Percentiles rank a stretch among this genome's conserved stretches.
Conservation (phyloP, 2,113 vertebrate species). For the Mobula birostris region DNA sequence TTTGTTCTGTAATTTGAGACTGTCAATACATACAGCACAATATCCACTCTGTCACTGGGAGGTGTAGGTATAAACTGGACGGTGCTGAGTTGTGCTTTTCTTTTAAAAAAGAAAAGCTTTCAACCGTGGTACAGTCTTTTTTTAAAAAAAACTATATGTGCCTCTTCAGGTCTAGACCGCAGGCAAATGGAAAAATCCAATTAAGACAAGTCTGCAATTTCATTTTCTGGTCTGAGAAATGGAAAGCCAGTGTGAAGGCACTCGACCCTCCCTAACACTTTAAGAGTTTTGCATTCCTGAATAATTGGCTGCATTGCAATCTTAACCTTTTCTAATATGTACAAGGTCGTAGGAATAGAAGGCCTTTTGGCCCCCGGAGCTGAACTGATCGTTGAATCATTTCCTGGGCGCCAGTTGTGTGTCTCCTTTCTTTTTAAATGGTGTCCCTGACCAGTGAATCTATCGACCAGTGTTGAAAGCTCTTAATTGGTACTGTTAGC, state of each 20-base stretch:
- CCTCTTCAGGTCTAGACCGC: not conserved
- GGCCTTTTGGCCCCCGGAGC: not conserved
- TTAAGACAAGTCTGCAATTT: not conserved
- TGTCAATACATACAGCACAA: no score
- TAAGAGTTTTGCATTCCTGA: no score
- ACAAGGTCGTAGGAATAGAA: not conserved
- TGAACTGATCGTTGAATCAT: not conserved
- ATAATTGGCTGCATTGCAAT: not conserved
- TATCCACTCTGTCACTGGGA: no score
- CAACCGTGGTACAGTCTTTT: not conserved
- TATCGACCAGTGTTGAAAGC: not conserved
- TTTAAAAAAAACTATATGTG: not conserved
- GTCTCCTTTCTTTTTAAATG: not conserved
- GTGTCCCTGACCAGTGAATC: not conserved
- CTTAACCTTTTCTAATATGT: not conserved
- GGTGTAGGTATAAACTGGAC: no score
- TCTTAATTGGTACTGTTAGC: not conserved
- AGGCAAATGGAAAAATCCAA: not conserved
- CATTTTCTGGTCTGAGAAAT: not conserved
- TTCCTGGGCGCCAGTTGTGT: not conserved
- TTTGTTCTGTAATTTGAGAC: no score
- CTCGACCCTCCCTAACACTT: not conserved
- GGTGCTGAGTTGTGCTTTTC: no score
- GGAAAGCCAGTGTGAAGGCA: not conserved
- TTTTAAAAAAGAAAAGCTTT: no score